A percentile compares a stretch with the other conserved stretches of the same genome.
phyloP scores from a whole-genome alignment of 35 echinoderm and acorn worm species.

The Strongylocentrotus purpuratus region DNA sequence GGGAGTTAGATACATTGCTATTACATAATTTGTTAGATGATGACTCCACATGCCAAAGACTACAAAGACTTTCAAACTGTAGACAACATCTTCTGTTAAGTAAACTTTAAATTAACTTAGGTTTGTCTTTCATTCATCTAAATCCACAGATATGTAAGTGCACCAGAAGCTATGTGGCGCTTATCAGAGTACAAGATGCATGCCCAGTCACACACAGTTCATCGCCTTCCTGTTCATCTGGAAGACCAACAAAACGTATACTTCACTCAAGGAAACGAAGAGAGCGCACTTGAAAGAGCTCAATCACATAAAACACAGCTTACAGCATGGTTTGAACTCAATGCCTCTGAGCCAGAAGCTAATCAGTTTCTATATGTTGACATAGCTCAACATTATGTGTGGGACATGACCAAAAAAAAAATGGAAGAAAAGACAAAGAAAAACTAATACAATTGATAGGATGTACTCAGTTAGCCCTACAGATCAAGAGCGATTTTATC shows the following conservation, averaged over 20 bases:
- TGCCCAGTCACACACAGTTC: not conserved
- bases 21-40: no score
- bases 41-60: no score
- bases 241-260: not conserved
- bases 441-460: not conserved
- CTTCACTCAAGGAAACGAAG: not conserved
- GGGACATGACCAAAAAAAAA: not conserved
- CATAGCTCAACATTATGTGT: not conserved
- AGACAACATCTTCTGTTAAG: no score
- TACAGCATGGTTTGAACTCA: not conserved
- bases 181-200: not conserved
- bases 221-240: not conserved
- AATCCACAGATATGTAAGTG: conserved; percentile 16
- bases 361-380: not conserved
- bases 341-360: not conserved
- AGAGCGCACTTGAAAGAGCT: not conserved
- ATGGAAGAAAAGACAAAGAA: not conserved
- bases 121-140: not conserved
- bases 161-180: not conserved
- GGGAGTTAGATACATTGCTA: no score
- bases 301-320: not conserved
- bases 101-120: no score
- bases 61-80: no score
- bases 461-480: not conserved
- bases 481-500: not conserved